Evolutionary conservation across 2,113 vertebrate genomes (phyloP).

Genomic region (Atractosteus spatula): DNA sequence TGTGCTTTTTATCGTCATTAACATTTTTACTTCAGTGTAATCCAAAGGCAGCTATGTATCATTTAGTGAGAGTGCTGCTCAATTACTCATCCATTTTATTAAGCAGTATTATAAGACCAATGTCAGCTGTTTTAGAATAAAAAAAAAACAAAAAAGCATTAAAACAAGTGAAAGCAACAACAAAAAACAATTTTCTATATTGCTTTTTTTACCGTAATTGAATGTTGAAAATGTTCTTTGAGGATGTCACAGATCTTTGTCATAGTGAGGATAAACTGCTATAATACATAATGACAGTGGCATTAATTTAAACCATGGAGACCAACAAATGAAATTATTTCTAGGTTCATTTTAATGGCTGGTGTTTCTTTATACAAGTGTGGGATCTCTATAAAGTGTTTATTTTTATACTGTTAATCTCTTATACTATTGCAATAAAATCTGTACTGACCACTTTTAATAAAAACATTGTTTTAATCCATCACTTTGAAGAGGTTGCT

Average conservation of each 20-base stretch:
- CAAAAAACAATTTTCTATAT: conserved; percentile 63
- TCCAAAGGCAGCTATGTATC: no score
- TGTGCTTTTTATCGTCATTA: no score
- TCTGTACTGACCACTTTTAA: conserved; percentile 54
- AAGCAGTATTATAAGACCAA: no score
- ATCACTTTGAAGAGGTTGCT: conserved; percentile 57
- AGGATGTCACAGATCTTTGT: conserved; percentile 52
- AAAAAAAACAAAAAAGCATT: neutral
- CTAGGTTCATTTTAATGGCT: conserved; percentile 49
- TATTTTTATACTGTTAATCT: conserved; percentile 56
- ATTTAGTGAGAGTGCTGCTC: no score
- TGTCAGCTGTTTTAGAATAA: conserved; percentile 20
- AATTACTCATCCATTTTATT: no score
- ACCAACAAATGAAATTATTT: conserved; percentile 66
- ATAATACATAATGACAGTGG: conserved; percentile 60
- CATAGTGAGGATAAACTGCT: conserved; percentile 53
- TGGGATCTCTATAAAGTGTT: conserved; percentile 39
- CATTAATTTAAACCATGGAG: conserved; percentile 63
- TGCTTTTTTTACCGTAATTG: conserved; percentile 54
- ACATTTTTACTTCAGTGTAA: no score
- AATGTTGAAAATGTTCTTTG: conserved; percentile 51
- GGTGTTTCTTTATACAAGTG: conserved; percentile 36
- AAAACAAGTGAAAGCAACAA: neutral
- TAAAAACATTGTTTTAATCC: conserved; percentile 59
- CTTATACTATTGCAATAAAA: conserved; percentile 30